Base-by-base conservation (phyloP, 2,888 invertebrate species). In the Epinotia brunnichana region DNA sequence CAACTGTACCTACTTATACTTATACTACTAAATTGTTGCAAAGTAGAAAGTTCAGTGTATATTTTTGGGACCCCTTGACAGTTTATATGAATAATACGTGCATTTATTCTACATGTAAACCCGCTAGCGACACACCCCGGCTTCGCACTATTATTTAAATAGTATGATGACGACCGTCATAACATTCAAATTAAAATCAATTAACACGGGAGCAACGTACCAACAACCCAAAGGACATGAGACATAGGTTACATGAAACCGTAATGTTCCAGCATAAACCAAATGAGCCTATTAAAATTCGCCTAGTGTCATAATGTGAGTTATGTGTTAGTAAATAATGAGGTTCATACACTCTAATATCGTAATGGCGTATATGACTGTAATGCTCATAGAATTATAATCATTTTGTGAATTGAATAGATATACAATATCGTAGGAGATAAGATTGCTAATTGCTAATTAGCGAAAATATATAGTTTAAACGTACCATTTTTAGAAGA, bases 241-340 rank as follows among this genome's bases (percentile, higher is more conserved):
- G 11, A 53, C 17, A 53, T 9, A 53, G 11, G 44, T n/a, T 48
- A 62, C 48, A 62, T 48, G 48, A n/a, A 62, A 48, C 24, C 62
- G 24, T 62, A 62, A 61, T 61, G 62, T 15, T 62, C 29, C 29
- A 62, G 62, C 62, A 48, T 24, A 48, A 62, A 15, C 17, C 11
- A 48, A 62, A 62, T 62, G 24, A 48, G 62, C 48, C 48, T 24
- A 48, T 62, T 62, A 62, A 62, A 48, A 62, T 62, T 48, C 62
- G 11, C 24, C 48, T 24, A 44, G 61, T 61, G 29, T 48, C 35
- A 2, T 62, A 24, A 48, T 29, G 48, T 17, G 24, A 29, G 62
- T 62, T 48, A 62, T 62, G 48, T 48, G 62, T 48, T 17, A 48
- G 62, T 62, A 17, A 48, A 62, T 62, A 62, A 62, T 48, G 48